These are phyloP conservation scores for Percina caprodes DNA, from an alignment of 2,113 vertebrate species.

Conservation along the genomic window DNA sequence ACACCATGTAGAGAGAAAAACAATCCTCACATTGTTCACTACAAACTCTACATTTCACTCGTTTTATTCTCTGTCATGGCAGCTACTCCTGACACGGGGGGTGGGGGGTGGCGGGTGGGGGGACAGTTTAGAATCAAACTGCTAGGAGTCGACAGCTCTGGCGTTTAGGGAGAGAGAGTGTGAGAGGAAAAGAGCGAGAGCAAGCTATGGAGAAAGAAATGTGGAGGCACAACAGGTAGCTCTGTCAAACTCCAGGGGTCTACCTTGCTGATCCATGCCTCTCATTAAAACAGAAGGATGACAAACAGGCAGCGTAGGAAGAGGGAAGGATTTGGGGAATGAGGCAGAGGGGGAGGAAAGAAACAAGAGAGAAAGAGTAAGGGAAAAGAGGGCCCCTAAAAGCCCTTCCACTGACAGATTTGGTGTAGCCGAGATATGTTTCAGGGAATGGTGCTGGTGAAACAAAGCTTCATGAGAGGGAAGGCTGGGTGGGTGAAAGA, in stretches of 20 bases:
- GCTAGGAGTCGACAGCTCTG: conserved; percentile 79
- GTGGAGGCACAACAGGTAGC: conserved; percentile 75
- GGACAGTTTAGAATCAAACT: conserved; percentile 78
- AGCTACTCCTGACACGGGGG: conserved; percentile 71
- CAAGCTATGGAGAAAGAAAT: conserved; percentile 42
- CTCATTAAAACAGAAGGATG: conserved; percentile 82
- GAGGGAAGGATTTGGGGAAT: conserved; percentile 58
- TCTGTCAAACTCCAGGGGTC: conserved; percentile 76
- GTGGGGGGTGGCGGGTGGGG: no score
- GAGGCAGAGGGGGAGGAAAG: conserved; percentile 39
- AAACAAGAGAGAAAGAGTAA: conserved; percentile 57
- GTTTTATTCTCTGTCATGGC: conserved; percentile 77
- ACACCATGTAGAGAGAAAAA: conserved; percentile 43
- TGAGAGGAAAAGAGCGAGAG: conserved; percentile 18
- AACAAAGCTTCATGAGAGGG: conserved; percentile 62
- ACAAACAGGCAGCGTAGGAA: conserved; percentile 55
- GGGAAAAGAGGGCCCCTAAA: conserved; percentile 59
- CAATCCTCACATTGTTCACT: conserved; percentile 57
- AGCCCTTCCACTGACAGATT: conserved; percentile 65
- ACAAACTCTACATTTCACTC: conserved; percentile 71
- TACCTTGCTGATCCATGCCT: conserved; percentile 70
- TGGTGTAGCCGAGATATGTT: conserved; percentile 60
- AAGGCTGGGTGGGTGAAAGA: conserved; percentile 51
- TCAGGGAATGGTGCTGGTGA: conserved; percentile 55
- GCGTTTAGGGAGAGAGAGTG: conserved; percentile 68